Evolutionary conservation across 1,140 invertebrate genomes (phyloP).

Genomic region (Meloidogyne hapla): DNA sequence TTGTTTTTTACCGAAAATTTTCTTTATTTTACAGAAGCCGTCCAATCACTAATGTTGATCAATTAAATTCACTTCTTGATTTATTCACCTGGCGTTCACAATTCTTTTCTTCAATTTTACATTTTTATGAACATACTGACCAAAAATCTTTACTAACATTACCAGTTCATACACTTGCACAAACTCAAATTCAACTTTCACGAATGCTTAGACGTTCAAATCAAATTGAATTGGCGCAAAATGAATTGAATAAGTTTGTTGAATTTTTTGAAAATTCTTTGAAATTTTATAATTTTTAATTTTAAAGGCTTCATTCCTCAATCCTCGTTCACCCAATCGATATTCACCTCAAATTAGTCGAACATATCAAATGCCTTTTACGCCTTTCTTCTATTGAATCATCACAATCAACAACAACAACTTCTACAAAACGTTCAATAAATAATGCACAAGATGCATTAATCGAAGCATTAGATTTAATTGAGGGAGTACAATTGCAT

Average conservation of each 20-base stretch:
- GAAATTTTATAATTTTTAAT: not conserved
- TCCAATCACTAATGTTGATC: conserved; percentile 40
- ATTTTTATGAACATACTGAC: conserved; percentile 32
- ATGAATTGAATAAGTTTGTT: conserved; percentile 37
- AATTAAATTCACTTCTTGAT: conserved; percentile 40
- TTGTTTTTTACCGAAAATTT: not conserved
- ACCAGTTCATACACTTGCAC: conserved; percentile 40
- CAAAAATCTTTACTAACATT: conserved; percentile 23
- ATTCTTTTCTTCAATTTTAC: conserved; percentile 31
- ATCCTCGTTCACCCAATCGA: conserved; percentile 35
- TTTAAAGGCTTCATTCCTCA: conserved; percentile 29
- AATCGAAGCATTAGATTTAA: conserved; percentile 32
- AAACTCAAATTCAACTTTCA: conserved; percentile 42
- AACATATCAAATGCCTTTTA: conserved; percentile 40
- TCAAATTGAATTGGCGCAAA: conserved; percentile 44
- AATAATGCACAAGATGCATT: conserved; percentile 23
- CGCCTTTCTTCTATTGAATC: conserved; percentile 27
- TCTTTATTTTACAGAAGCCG: conserved; percentile 37
- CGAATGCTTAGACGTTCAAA: conserved; percentile 37
- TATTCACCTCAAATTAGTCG: conserved; percentile 35
- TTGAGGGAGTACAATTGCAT: conserved; percentile 34
- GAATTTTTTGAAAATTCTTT: not conserved
- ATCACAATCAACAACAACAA: not conserved
- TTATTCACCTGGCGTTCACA: conserved; percentile 46
- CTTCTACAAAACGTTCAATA: not conserved